These are phyloP conservation scores for Plecotus auritus DNA, from an alignment of 2,113 vertebrate species.

Conservation along the genomic window DNA sequence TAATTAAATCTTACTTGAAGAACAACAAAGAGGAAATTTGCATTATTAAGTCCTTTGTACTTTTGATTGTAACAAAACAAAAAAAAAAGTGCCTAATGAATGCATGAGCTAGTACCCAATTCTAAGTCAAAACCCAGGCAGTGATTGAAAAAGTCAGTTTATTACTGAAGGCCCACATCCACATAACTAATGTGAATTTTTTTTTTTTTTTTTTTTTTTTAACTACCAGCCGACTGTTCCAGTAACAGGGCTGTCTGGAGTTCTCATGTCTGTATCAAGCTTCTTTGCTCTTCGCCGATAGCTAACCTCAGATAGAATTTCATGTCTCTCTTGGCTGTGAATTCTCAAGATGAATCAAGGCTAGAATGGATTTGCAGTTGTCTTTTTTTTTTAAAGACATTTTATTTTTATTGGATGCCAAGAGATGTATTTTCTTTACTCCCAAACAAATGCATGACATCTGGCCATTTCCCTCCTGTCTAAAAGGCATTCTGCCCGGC, in stretches of 20 bases:
- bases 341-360: conserved; percentile 15
- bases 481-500: conserved; percentile 76
- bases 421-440: conserved; percentile 56
- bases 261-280: not conserved
- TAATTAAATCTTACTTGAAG: not conserved
- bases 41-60: not conserved
- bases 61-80: not conserved
- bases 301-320: conserved; percentile 45
- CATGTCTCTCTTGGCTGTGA: not conserved
- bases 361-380: conserved; percentile 24
- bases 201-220: not conserved
- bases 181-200: not conserved
- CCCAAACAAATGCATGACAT: conserved; percentile 75
- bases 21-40: not conserved
- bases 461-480: conserved; percentile 72
- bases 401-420: conserved; percentile 70
- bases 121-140: not conserved
- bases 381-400: conserved; percentile 52
- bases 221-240: not conserved
- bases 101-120: not conserved
- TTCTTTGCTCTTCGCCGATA: not conserved
- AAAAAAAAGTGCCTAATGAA: not conserved
- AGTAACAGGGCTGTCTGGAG: not conserved
- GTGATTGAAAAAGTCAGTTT: not conserved
- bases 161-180: not conserved